These are phyloP conservation scores for Potorous gilbertii DNA, from an alignment of 2,797 vertebrate genomes.

Conservation along the genomic window DNA sequence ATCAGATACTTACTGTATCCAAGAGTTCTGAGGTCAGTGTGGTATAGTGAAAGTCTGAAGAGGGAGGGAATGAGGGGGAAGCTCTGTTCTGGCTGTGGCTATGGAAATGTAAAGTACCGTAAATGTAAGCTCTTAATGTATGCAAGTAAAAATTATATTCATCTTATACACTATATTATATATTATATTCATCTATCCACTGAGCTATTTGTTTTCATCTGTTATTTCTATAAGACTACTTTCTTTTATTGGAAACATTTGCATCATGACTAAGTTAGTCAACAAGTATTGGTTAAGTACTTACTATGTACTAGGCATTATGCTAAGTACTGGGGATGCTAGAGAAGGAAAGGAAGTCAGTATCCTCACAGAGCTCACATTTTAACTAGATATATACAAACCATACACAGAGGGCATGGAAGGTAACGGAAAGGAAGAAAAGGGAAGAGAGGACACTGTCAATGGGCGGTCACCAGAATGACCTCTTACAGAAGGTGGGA, in stretches of 20 bases:
- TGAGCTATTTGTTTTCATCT: not conserved
- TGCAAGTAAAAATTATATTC: not conserved
- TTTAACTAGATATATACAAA: not conserved
- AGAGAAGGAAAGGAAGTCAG: not conserved
- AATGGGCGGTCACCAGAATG: too few species aligned
- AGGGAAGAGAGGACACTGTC: too few species aligned
- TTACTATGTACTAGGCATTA: too few species aligned
- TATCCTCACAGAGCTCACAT: not conserved
- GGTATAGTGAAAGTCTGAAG: not conserved
- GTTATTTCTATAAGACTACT: not conserved
- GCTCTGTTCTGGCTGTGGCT: not conserved
- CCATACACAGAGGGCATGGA: too few species aligned
- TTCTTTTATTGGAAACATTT: not conserved
- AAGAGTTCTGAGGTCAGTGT: rapidly evolving
- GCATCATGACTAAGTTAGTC: not conserved
- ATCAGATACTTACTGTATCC: not conserved
- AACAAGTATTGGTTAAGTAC: not conserved
- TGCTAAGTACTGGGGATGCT: too few species aligned
- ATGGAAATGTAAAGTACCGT: not conserved
- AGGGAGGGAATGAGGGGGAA: not conserved
- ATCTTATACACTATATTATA: not conserved
- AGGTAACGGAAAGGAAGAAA: not conserved
- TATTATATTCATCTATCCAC: not conserved
- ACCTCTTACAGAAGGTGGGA: too few species aligned
- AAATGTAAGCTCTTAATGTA: not conserved